These are phyloP conservation scores for Oscheius sp. DNA, from an alignment of 2,888 invertebrate genomes.

Conservation along the genomic window DNA sequence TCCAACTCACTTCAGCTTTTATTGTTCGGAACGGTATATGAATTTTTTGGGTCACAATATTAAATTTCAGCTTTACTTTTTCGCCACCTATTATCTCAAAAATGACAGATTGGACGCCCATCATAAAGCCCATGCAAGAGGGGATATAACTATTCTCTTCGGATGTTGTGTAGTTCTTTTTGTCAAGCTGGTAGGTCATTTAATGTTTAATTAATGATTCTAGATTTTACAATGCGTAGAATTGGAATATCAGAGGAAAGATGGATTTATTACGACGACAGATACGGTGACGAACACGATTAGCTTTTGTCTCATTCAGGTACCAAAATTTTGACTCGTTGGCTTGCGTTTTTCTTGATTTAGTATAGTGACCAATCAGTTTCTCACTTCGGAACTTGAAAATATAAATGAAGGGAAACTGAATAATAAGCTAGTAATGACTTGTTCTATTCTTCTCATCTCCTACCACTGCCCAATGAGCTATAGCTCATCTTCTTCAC, in stretches of 20 bases:
- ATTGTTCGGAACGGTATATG: slow-evolving; percentile 52
- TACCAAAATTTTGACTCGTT: too few species aligned
- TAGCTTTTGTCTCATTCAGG: slow-evolving; percentile 49
- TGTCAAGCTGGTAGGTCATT: slow-evolving; percentile 56
- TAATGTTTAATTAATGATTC: background rate
- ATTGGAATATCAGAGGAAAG: slow-evolving; percentile 54
- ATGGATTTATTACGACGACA: slow-evolving; percentile 47
- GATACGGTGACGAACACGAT: slow-evolving; percentile 50
- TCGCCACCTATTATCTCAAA: slow-evolving; percentile 44
- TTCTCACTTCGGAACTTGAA: too few species aligned
- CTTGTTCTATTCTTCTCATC: too few species aligned
- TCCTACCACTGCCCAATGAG: too few species aligned
- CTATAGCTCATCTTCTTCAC: background rate
- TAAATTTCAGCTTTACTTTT: slow-evolving; percentile 53
- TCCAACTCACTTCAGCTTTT: slow-evolving; percentile 54
- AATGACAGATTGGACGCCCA: slow-evolving; percentile 65
- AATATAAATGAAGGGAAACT: too few species aligned
- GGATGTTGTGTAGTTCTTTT: slow-evolving; percentile 64
- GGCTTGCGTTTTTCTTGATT: too few species aligned
- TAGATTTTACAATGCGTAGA: slow-evolving; percentile 53
- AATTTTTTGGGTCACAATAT: background rate
- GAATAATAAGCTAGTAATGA: too few species aligned
- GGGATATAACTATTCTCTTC: slow-evolving; percentile 66
- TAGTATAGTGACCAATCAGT: too few species aligned
- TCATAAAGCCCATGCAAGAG: slow-evolving; percentile 67